Evolutionary conservation across 2,888 invertebrate species (phyloP), one percentile per base, ranked within the genome.

Genomic region (Pollenia angustigena): DNA sequence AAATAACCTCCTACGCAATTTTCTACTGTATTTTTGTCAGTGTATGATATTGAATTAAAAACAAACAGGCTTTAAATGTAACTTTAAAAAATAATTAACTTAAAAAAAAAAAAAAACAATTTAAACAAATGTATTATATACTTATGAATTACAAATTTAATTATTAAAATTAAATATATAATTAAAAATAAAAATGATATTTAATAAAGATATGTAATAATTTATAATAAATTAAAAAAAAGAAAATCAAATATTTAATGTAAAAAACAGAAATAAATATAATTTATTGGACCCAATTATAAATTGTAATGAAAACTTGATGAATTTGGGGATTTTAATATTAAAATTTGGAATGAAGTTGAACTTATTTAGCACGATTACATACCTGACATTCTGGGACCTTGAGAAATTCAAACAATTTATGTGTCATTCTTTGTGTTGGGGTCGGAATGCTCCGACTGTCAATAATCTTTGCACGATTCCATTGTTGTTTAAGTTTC

Each of bases 1-100:
- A 1, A n/a, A 18, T 6, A 23, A 23, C 32, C n/a, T 32, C 32
- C 32, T 32, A 32, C 44, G 48, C 62, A 64, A 52, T 85, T 81
- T 83, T 83, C 71, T 75, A 83, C 75, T 82, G 80, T 71, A 79
- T 82, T 83, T 86, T 80, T 83, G 64, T 81, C 86, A 83, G 80
- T 81, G 72, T 80, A 80, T 79, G 12, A 87, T 62, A 74, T 62
- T n/a, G 8, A 66, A 14, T 50, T 72, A 32, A 46, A 56, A 46
- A 64, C 7, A 72, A 78, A 56, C 4, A 81, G 81, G 84, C 84
- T 84, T 84, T 84, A 84, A 84, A 66, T 79, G 52, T 74, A 64
- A 79, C 72, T 78, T 83, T 72, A 78, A 44, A 54, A 64, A 14
- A 54, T 79, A 72, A 32, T 32, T 40, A 4, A 46, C 18, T 40